Conservation (phyloP, 2,888 invertebrate genomes). For the Cenopis cana region DNA sequence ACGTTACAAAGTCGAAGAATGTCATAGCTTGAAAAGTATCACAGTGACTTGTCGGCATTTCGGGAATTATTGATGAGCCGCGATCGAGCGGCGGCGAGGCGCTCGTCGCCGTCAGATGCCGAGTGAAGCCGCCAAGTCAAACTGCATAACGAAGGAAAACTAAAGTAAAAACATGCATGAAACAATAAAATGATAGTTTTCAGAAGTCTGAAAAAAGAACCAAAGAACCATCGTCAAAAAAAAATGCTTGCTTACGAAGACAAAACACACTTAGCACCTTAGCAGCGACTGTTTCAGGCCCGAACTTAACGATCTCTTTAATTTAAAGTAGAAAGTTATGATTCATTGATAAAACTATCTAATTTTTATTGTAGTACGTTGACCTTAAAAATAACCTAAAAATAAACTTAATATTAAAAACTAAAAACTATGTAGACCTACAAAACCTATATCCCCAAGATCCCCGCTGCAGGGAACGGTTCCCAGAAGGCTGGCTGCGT, state of each 20-base stretch:
- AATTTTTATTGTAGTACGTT: too few species aligned
- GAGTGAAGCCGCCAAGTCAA: neutral
- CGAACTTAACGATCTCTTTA: neutral
- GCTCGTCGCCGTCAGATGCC: neutral
- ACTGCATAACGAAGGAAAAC: neutral
- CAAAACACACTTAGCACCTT: neutral
- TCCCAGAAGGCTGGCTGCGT: too few species aligned
- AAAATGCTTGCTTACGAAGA: neutral
- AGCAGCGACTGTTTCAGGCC: neutral
- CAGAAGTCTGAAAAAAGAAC: too few species aligned
- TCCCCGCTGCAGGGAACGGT: too few species aligned
- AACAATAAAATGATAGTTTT: too few species aligned
- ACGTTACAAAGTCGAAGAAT: neutral
- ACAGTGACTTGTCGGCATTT: conserved; percentile 19
- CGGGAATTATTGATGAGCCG: conserved; percentile 16
- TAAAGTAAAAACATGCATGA: too few species aligned
- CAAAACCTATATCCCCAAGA: too few species aligned
- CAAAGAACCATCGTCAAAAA: too few species aligned
- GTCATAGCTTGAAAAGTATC: conserved; percentile 12
- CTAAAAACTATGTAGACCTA: too few species aligned
- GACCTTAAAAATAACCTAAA: too few species aligned
- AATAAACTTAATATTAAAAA: too few species aligned
- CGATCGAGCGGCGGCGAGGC: conserved; percentile 1
- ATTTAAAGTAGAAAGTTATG: neutral
- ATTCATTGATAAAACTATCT: too few species aligned